phyloP scores from a whole-genome alignment of 2,113 vertebrate species.

The Rutilus rutilus region DNA sequence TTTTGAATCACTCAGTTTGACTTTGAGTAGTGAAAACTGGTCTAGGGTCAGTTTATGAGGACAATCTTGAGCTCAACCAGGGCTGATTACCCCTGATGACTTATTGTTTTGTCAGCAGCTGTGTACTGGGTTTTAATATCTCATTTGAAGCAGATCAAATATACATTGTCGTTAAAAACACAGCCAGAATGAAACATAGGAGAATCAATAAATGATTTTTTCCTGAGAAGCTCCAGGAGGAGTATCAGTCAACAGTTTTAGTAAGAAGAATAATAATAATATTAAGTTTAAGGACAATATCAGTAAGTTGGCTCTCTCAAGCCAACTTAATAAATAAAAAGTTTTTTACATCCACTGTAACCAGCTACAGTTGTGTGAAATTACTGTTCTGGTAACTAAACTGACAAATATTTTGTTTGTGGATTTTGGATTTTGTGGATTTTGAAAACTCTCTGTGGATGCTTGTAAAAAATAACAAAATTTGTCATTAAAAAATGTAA shows the following conservation, averaged over 20 bases:
- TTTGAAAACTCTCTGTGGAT: slow-evolving; percentile 24
- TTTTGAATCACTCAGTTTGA: background rate
- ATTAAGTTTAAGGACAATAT: too few relatives aligned
- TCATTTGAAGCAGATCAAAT: background rate
- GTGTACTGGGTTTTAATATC: background rate
- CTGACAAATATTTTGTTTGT: slow-evolving; percentile 25
- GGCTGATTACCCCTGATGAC: background rate
- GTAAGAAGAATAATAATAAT: too few relatives aligned
- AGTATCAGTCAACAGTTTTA: too few relatives aligned
- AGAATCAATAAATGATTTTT: background rate
- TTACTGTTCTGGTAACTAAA: background rate
- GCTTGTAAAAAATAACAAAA: too few relatives aligned
- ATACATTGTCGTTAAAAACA: background rate
- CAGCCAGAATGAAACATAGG: background rate
- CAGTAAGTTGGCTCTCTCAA: too few relatives aligned
- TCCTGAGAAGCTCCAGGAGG: background rate
- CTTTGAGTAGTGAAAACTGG: background rate
- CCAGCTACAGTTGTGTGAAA: background rate
- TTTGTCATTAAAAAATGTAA: background rate
- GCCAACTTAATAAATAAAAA: background rate
- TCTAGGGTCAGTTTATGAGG: background rate
- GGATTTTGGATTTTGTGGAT: slow-evolving; percentile 53
- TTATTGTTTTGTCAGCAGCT: slow-evolving; percentile 10
- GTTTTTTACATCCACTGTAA: background rate
- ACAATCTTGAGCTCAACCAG: background rate